Evolutionary conservation across 2,888 invertebrate genomes (phyloP), one percentile per base, ranked within the genome.

Genomic region (Drepana falcataria): DNA sequence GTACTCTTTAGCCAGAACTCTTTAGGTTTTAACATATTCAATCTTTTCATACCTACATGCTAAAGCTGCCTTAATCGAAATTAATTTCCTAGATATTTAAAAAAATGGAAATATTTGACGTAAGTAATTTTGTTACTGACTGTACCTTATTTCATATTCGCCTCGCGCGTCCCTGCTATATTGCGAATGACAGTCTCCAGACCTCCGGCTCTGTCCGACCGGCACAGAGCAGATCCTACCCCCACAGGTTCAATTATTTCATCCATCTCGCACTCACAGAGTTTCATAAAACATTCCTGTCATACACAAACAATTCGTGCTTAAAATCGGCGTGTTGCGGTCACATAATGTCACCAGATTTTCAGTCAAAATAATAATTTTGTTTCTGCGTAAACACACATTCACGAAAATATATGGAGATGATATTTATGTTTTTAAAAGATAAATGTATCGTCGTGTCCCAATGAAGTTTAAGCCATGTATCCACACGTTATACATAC

Each of bases 171-270:
- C 77, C 73, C 70, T 60, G 71, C 74, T 82, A 80, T 85, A 80
- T 85, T 85, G 82, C 79, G 79, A 81, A 85, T 80, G 81, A 82
- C 78, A 75, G 79, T 79, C 79, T 81, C 73, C 79, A 83, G 83
- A 80, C 77, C 81, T 71, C 75, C 72, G 21, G 21, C 21, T 21
- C 21, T 21, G 66, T 73, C 71, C 75, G 71, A 73, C 35, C 37
- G 21, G 21, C 21, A 21, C 21, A 21, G 21, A 21, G 21, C 37
- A 37, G 5, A 5, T 49, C 49, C 73, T 77, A 75, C 73, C 71
- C 75, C 71, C 21, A 21, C 21, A 21, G 21, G 21, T 21, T 21
- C 21, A 21, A 21, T 21, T 21, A 1, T 21, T 21, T 75, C 69
- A 69, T 73, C 73, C 67, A 73, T 71, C 73, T 71, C 73, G 69